These are phyloP conservation scores for Danaus chrysippus DNA, from an alignment of 2,888 invertebrate genomes.

Conservation along the genomic window DNA sequence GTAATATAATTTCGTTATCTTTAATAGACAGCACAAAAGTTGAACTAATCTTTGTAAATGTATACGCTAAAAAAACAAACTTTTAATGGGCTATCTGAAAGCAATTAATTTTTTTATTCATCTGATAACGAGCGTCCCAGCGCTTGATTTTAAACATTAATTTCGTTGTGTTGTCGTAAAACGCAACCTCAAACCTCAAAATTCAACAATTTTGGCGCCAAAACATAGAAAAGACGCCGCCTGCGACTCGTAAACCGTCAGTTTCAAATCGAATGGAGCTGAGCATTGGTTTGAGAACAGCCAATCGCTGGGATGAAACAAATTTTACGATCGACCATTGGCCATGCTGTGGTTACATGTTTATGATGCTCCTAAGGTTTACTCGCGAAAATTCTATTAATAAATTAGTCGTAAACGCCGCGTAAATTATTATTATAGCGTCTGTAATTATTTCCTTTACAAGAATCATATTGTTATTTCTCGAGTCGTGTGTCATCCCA, in stretches of 20 bases:
- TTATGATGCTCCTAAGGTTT: constrained; percentile 74
- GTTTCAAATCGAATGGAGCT: constrained; percentile 68
- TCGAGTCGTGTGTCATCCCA: constrained; percentile 30
- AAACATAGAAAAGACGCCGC: constrained; percentile 72
- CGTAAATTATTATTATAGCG: constrained; percentile 72
- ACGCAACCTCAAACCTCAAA: constrained; percentile 19
- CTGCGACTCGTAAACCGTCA: constrained; percentile 73
- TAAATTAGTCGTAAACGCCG: constrained; percentile 74
- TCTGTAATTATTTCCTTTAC: constrained; percentile 74
- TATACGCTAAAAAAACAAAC: too few species aligned
- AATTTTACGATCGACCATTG: constrained; percentile 69
- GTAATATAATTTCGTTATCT: too few species aligned
- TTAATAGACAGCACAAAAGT: too few species aligned
- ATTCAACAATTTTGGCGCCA: constrained; percentile 70
- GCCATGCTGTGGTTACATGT: constrained; percentile 67
- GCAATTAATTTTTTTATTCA: too few species aligned
- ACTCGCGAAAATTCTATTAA: constrained; percentile 77
- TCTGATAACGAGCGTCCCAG: constrained; percentile 21
- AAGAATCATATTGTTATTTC: constrained; percentile 61
- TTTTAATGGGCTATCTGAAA: too few species aligned
- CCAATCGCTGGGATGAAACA: constrained; percentile 65
- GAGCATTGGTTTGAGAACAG: constrained; percentile 62
- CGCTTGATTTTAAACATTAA: constrained; percentile 14
- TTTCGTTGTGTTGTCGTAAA: constrained; percentile 21
- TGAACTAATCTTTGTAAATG: too few species aligned